Conservation (phyloP, 2,797 vertebrate genomes). For the Spinus pinus region DNA sequence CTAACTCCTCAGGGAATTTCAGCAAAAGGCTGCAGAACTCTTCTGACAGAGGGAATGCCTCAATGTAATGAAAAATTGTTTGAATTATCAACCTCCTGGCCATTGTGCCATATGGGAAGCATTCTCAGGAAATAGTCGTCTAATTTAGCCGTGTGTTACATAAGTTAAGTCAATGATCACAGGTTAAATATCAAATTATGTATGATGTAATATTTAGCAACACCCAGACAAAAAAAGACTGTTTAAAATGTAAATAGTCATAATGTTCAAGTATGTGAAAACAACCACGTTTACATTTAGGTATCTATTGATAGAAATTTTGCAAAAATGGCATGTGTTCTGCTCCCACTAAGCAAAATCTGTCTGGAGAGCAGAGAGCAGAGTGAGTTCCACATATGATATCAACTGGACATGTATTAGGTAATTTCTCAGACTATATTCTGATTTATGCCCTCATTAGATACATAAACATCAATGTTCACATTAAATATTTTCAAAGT, state of each 20-base stretch:
- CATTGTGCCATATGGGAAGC: conserved; percentile 5
- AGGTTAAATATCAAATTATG: neutral
- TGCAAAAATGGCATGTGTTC: neutral
- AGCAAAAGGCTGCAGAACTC: conserved; percentile 35
- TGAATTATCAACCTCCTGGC: conserved; percentile 30
- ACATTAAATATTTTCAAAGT: neutral
- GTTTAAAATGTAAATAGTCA: neutral
- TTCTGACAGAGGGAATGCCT: conserved; percentile 53
- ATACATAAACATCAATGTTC: neutral
- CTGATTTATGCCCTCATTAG: neutral
- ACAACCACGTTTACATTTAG: neutral
- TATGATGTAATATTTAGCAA: neutral
- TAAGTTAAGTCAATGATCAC: neutral
- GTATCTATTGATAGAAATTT: neutral
- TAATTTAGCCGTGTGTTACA: neutral
- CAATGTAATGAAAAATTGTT: conserved; percentile 16
- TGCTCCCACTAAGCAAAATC: neutral
- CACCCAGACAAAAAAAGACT: neutral
- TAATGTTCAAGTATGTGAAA: neutral
- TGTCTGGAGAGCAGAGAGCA: neutral
- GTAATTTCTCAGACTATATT: neutral
- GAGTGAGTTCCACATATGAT: neutral
- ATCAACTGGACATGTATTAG: neutral
- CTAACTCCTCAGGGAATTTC: conserved; percentile 47
- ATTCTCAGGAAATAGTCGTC: conserved; percentile 36